phyloP scores from a whole-genome alignment of 2,113 vertebrate genomes.

The Hymenochirus boettgeri region DNA sequence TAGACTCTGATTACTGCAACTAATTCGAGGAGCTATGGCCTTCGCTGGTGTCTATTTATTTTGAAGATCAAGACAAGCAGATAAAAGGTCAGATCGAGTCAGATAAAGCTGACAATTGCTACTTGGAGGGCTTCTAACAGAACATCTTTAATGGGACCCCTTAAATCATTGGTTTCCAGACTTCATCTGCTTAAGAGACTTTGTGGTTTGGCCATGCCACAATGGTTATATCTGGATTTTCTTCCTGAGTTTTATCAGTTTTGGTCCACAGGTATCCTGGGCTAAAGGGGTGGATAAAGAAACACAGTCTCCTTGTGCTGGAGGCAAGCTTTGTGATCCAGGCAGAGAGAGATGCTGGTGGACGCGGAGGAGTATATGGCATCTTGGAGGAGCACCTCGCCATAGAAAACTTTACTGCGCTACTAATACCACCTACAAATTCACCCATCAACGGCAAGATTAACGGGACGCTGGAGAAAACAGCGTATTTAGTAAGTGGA shows the following conservation, averaged over 20 bases:
- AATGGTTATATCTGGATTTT: constrained; percentile 84
- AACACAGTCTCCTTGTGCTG: constrained; percentile 54
- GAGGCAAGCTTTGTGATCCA: constrained; percentile 64
- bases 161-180: constrained; percentile 50
- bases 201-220: constrained; percentile 70
- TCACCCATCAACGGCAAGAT: constrained; percentile 83
- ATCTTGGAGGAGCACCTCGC: constrained; percentile 91
- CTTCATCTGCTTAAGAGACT: constrained; percentile 56
- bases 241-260: constrained; percentile 72
- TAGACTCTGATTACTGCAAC: constrained; percentile 55
- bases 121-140: constrained; percentile 47
- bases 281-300: constrained; percentile 45
- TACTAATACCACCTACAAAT: constrained; percentile 93
- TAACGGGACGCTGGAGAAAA: constrained; percentile 88
- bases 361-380: constrained; percentile 90
- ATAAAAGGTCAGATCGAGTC: constrained; percentile 54
- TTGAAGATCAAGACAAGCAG: constrained; percentile 55
- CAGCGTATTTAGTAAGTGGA: constrained; percentile 84
- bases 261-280: constrained; percentile 54
- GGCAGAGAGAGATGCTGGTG: constrained; percentile 83
- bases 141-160: constrained; percentile 75
- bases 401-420: constrained; percentile 94
- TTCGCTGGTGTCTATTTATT: constrained; percentile 57
- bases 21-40: constrained; percentile 56
- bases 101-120: constrained; percentile 51